Evolutionary conservation across 2,797 vertebrate genomes (phyloP).

Genomic region (Martes flavigula): DNA sequence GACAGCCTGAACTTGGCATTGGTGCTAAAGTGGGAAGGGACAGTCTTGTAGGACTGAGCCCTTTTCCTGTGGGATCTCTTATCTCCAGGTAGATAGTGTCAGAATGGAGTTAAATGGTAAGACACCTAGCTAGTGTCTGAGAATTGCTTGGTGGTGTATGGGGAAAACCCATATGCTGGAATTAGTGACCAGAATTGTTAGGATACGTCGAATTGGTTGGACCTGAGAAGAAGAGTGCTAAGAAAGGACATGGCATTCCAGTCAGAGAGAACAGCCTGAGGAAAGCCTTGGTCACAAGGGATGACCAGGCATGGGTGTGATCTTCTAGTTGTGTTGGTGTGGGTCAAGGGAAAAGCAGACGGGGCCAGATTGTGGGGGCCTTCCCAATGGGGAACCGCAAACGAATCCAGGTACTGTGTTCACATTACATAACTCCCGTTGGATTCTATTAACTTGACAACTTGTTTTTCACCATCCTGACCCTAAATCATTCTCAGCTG

Average conservation of each 20-base stretch:
- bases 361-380: neutral
- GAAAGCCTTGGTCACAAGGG: neutral
- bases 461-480: slow-evolving; percentile 33
- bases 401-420: neutral
- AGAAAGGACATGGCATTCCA: neutral
- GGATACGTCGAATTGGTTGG: neutral
- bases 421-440: neutral
- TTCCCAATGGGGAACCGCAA: neutral
- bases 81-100: neutral
- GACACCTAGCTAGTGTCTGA: neutral
- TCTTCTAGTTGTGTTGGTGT: neutral
- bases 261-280: neutral
- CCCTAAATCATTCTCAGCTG: slow-evolving; percentile 39
- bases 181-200: neutral
- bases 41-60: neutral
- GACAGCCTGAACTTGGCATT: neutral
- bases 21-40: neutral
- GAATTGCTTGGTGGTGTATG: neutral
- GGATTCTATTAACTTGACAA: slow-evolving; percentile 15
- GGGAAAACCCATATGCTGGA: neutral
- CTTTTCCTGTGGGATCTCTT: neutral
- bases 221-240: neutral
- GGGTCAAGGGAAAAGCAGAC: neutral
- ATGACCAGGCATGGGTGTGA: neutral
- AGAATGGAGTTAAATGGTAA: neutral